A percentile compares a stretch with the other conserved stretches of the same genome.
Evolutionary conservation across 2,888 invertebrate genomes (phyloP).

Genomic region (Papilio demoleus): DNA sequence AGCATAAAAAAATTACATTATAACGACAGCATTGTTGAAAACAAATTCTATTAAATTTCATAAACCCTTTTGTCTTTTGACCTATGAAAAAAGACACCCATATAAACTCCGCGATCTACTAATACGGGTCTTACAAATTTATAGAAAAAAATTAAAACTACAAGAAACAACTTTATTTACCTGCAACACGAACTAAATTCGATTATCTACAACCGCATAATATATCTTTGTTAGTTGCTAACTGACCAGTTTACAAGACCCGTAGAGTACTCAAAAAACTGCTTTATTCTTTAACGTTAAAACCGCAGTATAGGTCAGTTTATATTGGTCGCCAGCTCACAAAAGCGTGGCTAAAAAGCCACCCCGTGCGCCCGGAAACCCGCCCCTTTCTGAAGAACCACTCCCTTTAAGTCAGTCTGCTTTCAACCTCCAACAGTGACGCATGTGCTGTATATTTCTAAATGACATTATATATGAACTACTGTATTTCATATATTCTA

Average conservation of each 20-base stretch:
- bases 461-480: slow-evolving; percentile 29
- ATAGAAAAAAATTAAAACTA: background rate
- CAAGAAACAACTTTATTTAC: slow-evolving; percentile 41
- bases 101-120: slow-evolving; percentile 45
- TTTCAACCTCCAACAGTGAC: slow-evolving; percentile 50
- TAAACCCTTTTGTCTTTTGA: slow-evolving; percentile 43
- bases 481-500: slow-evolving; percentile 9
- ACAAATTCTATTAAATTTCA: slow-evolving; percentile 27
- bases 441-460: slow-evolving; percentile 53
- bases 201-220: slow-evolving; percentile 36
- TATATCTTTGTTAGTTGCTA: slow-evolving; percentile 57
- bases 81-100: slow-evolving; percentile 51
- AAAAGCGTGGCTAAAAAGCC: slow-evolving; percentile 75
- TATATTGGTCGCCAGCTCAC: slow-evolving; percentile 56
- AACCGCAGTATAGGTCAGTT: slow-evolving; percentile 54
- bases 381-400: slow-evolving; percentile 74
- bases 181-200: slow-evolving; percentile 44
- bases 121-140: slow-evolving; percentile 38
- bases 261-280: slow-evolving; percentile 29
- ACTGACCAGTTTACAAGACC: slow-evolving; percentile 53
- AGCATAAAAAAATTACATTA: too few species aligned
- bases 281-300: slow-evolving; percentile 31
- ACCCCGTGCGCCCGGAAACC: slow-evolving; percentile 62
- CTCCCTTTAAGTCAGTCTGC: slow-evolving; percentile 71
- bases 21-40: slow-evolving; percentile 10